A percentile compares a stretch with the other conserved stretches of the same genome.
Evolutionary conservation across 1,140 invertebrate genomes (phyloP).

Genomic region (Drosophila oshimai): DNA sequence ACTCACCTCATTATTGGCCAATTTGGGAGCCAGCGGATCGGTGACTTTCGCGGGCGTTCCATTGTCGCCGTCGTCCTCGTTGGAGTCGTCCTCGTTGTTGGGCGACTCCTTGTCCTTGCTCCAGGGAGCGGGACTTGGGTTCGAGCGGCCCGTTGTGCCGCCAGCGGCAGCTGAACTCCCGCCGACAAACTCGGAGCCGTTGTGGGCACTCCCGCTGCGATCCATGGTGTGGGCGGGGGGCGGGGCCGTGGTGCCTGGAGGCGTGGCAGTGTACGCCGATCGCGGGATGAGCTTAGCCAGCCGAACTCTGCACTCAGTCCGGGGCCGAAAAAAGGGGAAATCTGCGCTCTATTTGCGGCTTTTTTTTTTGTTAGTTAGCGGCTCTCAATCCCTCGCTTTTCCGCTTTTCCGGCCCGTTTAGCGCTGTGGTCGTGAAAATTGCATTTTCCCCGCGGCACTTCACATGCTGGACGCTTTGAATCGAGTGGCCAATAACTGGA

Average conservation of each 20-base stretch:
- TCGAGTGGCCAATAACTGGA: conserved; percentile 44
- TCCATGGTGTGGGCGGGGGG: conserved; percentile 53
- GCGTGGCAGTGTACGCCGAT: conserved; percentile 66
- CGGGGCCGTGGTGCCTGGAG: conserved; percentile 23
- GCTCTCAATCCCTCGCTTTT: neutral
- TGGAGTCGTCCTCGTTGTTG: conserved; percentile 72
- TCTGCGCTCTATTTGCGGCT: neutral
- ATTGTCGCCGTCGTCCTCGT: conserved; percentile 73
- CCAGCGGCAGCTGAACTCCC: conserved; percentile 15
- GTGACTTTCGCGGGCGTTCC: conserved; percentile 76
- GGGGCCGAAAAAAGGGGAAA: conserved; percentile 1
- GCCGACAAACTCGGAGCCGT: conserved; percentile 64
- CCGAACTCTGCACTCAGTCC: conserved; percentile 25
- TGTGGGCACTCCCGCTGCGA: conserved; percentile 61
- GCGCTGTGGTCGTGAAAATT: conserved; percentile 34
- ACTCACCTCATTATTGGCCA: conserved; percentile 73
- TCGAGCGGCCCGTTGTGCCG: conserved; percentile 8
- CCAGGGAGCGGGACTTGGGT: conserved; percentile 58
- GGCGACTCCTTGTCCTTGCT: conserved; percentile 76
- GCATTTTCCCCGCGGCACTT: conserved; percentile 47
- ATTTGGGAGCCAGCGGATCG: conserved; percentile 73
- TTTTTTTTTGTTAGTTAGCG: too few species aligned
- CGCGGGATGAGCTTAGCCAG: conserved; percentile 67
- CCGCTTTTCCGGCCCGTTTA: conserved; percentile 28
- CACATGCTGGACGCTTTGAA: conserved; percentile 41